These are phyloP conservation scores for Babyrousa celebensis DNA, from an alignment of 2,797 vertebrate genomes.

Conservation along the genomic window DNA sequence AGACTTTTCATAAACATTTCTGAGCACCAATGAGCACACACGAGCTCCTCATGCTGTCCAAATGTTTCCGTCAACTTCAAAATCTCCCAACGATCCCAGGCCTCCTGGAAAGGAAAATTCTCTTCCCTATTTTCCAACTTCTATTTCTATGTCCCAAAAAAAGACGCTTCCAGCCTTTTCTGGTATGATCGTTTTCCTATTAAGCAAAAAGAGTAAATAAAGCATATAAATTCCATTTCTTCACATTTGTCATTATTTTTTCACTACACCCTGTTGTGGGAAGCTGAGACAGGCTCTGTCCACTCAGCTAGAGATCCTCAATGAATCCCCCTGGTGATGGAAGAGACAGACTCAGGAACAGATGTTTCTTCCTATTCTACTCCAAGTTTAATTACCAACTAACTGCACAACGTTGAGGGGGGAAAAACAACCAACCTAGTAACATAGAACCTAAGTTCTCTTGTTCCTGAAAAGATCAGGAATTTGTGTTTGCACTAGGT, in stretches of 20 bases:
- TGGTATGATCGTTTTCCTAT: background rate
- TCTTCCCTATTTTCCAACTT: background rate
- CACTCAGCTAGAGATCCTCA: background rate
- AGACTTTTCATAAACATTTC: conserved; percentile 13
- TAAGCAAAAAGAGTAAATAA: background rate
- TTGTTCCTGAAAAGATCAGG: background rate
- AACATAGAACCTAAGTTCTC: background rate
- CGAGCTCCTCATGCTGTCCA: background rate
- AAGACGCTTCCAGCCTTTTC: background rate
- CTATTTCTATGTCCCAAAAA: conserved; percentile 3
- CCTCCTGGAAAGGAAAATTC: background rate
- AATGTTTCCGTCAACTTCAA: conserved; percentile 8
- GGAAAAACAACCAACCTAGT: background rate
- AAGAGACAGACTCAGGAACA: background rate
- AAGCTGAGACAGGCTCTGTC: background rate
- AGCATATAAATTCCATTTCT: background rate
- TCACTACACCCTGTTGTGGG: no score
- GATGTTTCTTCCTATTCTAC: background rate
- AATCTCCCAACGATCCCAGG: background rate
- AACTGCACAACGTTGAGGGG: background rate
- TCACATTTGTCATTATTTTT: background rate
- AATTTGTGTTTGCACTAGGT: background rate
- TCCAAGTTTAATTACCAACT: conserved; percentile 15
- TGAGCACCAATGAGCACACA: background rate
- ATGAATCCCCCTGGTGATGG: background rate